phyloP scores from a whole-genome alignment of 2,113 vertebrate species.

The Saguinus midas region DNA sequence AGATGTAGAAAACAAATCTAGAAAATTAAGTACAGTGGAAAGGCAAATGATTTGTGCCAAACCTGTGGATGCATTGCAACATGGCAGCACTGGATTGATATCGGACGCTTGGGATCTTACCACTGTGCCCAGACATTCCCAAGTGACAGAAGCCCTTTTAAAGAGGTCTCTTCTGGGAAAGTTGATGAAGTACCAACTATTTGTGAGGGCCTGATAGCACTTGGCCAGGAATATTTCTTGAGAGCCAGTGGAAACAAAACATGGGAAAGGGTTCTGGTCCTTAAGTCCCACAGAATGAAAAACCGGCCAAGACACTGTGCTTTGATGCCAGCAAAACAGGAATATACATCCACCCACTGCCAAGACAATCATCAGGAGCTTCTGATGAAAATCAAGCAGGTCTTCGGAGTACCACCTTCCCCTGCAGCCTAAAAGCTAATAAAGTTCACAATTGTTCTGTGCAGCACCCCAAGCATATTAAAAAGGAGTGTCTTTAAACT shows the following conservation, averaged over 20 bases:
- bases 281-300: not conserved
- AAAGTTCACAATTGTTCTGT: not conserved
- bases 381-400: not conserved
- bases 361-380: not conserved
- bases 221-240: not conserved
- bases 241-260: not conserved
- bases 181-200: not conserved
- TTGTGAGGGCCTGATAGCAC: not conserved
- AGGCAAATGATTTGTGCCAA: not conserved
- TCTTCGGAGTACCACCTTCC: not conserved
- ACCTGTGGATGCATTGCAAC: not conserved
- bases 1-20: slow-evolving; percentile 13
- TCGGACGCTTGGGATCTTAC: not conserved
- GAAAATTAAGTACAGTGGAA: not conserved
- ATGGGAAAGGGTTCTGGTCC: not conserved
- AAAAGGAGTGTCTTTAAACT: not conserved
- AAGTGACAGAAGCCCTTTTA: not conserved
- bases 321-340: not conserved
- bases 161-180: not conserved
- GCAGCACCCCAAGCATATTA: not conserved
- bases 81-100: not conserved
- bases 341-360: not conserved
- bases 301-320: not conserved
- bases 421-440: not conserved
- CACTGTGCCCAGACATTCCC: not conserved